Percentiles rank a stretch among this genome's conserved stretches.
phyloP scores from a whole-genome alignment of 2,113 vertebrate species.

The Chlorodrepanis virens region DNA sequence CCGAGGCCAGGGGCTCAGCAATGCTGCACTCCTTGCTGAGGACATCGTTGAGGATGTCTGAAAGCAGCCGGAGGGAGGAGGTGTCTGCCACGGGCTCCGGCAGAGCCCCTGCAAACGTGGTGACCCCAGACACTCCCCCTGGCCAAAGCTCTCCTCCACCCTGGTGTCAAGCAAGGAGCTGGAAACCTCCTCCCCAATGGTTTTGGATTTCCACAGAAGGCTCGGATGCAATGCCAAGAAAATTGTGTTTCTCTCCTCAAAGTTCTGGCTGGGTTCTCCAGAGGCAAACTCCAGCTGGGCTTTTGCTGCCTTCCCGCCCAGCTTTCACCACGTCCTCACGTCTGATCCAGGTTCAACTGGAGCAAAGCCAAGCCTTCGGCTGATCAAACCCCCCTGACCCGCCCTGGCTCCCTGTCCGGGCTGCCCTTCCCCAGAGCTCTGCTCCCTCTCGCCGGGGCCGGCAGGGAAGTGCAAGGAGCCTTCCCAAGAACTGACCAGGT shows the following conservation, averaged over 20 bases:
- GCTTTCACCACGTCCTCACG: rapidly evolving
- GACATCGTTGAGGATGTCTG: constrained; percentile 88
- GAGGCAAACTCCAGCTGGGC: background rate
- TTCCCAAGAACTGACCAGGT: background rate
- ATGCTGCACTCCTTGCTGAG: constrained; percentile 80
- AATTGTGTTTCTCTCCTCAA: background rate
- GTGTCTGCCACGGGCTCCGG: background rate
- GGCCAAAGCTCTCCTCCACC: background rate
- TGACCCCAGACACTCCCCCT: rapidly evolving
- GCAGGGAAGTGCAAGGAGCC: background rate
- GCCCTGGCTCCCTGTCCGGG: background rate
- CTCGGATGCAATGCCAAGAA: background rate
- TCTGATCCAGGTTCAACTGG: background rate
- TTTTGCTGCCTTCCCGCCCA: background rate
- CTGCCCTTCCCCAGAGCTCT: background rate
- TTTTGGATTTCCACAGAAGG: background rate
- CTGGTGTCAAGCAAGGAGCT: background rate
- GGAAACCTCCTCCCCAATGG: background rate
- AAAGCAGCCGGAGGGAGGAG: background rate
- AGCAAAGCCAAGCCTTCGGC: background rate
- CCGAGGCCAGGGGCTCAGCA: constrained; percentile 49
- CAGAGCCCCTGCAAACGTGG: background rate
- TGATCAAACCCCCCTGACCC: background rate
- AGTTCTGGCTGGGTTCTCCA: background rate
- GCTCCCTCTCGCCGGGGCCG: background rate